Conservation (phyloP, 2,888 invertebrate genomes). For the Timema cristinae region DNA sequence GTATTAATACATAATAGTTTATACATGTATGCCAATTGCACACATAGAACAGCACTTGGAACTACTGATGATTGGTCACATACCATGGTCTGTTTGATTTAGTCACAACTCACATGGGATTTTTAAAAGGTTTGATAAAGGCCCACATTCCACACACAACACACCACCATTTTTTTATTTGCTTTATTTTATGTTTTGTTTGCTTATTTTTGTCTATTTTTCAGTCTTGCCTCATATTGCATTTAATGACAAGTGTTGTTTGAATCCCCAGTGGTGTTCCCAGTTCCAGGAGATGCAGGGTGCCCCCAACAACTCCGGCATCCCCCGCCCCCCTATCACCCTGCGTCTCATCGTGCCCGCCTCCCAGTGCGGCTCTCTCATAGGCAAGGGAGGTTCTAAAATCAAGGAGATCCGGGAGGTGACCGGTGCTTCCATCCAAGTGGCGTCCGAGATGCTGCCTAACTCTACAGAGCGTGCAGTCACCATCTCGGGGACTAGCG, state of each 20-base stretch:
- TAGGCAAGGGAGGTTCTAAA: slow-evolving; percentile 99
- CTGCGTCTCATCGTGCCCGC: slow-evolving; percentile 97
- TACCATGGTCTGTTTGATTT: too few species aligned
- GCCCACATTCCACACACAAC: too few species aligned
- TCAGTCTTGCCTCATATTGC: too few species aligned
- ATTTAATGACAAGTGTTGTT: slow-evolving; percentile 4
- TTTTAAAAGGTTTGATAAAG: too few species aligned
- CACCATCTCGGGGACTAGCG: slow-evolving; percentile 95
- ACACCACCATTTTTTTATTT: too few species aligned
- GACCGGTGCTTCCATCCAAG: slow-evolving; percentile 86
- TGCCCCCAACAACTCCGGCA: slow-evolving; percentile 58
- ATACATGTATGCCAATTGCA: too few species aligned
- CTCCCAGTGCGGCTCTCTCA: slow-evolving; percentile 98
- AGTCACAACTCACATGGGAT: too few species aligned
- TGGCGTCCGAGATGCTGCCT: slow-evolving; percentile 98
- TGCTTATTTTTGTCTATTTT: too few species aligned
- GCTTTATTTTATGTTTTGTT: too few species aligned
- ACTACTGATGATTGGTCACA: too few species aligned
- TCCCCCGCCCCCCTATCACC: slow-evolving; percentile 93
- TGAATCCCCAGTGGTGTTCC: slow-evolving; percentile 60
- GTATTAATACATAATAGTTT: too few species aligned
- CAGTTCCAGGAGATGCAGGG: slow-evolving; percentile 73
- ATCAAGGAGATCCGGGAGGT: slow-evolving; percentile 99
- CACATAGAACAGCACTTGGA: too few species aligned
- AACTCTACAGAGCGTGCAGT: slow-evolving; percentile 98